A percentile compares a stretch with the other conserved stretches of the same genome.
Conservation (phyloP, 2,888 invertebrate species). For the Rhodophaea formosa region DNA sequence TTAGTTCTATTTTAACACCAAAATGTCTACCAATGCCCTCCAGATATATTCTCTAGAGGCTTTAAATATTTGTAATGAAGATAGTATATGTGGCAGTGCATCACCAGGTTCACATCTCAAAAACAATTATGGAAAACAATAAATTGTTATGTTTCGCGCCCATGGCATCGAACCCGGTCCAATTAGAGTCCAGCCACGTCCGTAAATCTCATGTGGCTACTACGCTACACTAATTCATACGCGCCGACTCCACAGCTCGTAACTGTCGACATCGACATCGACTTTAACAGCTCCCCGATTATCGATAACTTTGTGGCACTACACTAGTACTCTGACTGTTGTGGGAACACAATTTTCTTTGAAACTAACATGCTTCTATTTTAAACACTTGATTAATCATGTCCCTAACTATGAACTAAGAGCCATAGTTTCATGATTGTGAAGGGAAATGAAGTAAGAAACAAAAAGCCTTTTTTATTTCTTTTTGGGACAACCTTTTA, state of each 20-base stretch:
- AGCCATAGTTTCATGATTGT: no score
- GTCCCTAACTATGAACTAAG: no score
- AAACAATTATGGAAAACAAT: constrained; percentile 77
- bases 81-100: constrained; percentile 49
- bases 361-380: not conserved
- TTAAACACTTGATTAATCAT: no score
- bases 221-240: constrained; percentile 79
- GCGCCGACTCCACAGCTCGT: constrained; percentile 45
- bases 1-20: not conserved
- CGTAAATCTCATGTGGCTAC: constrained; percentile 75
- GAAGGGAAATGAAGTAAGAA: no score
- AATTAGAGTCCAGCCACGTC: constrained; percentile 70
- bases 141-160: constrained; percentile 74
- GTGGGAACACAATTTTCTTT: constrained; percentile 12
- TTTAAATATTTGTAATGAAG: constrained; percentile 47
- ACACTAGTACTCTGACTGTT: constrained; percentile 36
- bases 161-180: constrained; percentile 71
- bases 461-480: no score
- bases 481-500: no score
- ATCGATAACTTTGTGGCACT: constrained; percentile 52
- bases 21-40: not conserved
- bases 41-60: constrained; percentile 10
- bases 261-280: constrained; percentile 67
- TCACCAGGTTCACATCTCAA: constrained; percentile 57
- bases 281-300: constrained; percentile 64